Evolutionary conservation across 2,113 vertebrate genomes (phyloP), one percentile per base, ranked within the genome.

Genomic region (Ellobius talpinus): DNA sequence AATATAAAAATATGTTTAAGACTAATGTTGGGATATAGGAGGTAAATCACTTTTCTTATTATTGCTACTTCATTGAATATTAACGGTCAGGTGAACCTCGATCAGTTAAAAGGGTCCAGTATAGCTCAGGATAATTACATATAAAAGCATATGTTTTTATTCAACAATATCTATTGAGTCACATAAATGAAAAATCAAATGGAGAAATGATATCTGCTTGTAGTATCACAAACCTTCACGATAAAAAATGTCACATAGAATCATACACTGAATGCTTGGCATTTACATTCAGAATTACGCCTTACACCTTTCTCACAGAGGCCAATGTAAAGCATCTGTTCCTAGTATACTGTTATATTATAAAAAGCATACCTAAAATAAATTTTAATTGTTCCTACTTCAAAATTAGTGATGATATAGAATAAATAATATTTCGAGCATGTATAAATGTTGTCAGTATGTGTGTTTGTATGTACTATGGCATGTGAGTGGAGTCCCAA

Each of bases 221-320:
- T 23, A 91, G 39, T 36, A 63, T 68, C n/a, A 72, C 82, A 90
- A 90, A 84, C 50, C 74, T 79, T 91, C 21, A 79, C 21, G 21
- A 76, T 26, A 31, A 58, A 5, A 93, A 96, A 39, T 81, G 11
- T 72, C 58, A 70, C 47, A 3, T 77, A 61, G 2, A 58, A 86
- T 81, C 17, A 55, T n/a, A 45, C 21, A 42, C 1, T 92, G 33
- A 90, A 96, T 82, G 77, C 23, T 45, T 87, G 52, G 10, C 13
- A 70, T 90, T 73, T 52, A 81, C 84, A 72, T 72, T 93, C 29
- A 96, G 90, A 96, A 17, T 92, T 85, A 89, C 36, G 14, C 24
- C n/a, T 89, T 89, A 89, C 2, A 58, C 9, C 10, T 95, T 92
- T 77, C 70, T 68, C 26, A 6, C 17, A 77, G 23, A 86, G 5